Percentiles rank a stretch among this genome's conserved stretches.
Conservation (phyloP, 53 echinoderm and acorn worm genomes). For the Paelopatides confundens region DNA sequence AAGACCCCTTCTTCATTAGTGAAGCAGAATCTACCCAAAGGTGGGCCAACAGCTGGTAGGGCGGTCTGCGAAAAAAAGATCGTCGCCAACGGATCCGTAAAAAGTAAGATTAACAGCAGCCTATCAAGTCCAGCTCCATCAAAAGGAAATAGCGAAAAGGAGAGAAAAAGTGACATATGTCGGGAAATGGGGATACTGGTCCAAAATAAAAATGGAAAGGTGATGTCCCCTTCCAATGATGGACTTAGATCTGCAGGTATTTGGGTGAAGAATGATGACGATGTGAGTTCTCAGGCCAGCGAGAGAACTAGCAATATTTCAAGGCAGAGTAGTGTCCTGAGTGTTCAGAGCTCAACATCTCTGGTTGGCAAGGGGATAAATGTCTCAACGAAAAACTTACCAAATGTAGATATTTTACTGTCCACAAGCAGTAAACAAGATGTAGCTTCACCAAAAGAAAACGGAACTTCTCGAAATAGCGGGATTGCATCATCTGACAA, state of each 20-base stretch:
- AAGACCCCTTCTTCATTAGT: conserved; percentile 1
- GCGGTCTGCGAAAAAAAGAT: neutral
- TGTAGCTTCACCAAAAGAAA: neutral
- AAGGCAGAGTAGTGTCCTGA: conserved; percentile 34
- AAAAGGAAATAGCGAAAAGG: neutral
- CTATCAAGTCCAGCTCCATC: neutral
- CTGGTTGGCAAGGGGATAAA: neutral
- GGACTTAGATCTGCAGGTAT: conserved; percentile 61
- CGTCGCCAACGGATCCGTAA: neutral
- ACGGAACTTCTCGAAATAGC: neutral
- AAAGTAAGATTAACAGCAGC: neutral
- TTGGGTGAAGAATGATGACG: conserved; percentile 89
- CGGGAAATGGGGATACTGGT: conserved; percentile 90
- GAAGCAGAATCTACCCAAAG: neutral
- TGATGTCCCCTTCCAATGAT: conserved; percentile 85
- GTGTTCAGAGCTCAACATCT: conserved; percentile 7
- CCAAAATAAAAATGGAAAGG: conserved; percentile 90
- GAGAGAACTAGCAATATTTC: neutral
- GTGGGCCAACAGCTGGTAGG: neutral
- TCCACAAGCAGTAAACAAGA: neutral
- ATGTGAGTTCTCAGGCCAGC: conserved; percentile 26
- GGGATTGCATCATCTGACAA: neutral
- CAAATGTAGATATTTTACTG: conserved; percentile 30
- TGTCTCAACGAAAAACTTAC: conserved; percentile 6
- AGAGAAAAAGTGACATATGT: conserved; percentile 69